Conservation (phyloP, 2,113 vertebrate genomes). For the Scomber colias region DNA sequence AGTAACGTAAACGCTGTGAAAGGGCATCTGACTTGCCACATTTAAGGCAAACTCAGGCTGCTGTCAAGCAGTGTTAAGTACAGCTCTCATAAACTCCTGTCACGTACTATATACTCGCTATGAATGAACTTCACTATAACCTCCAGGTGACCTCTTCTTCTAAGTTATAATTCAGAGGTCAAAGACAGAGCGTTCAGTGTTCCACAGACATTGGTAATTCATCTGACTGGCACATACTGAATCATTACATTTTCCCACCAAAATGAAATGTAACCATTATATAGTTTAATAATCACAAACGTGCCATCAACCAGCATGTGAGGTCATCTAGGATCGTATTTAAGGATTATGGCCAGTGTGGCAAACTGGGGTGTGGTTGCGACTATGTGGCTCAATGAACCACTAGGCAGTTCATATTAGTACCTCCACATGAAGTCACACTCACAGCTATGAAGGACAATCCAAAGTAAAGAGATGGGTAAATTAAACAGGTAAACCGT, state of each 20-base stretch:
- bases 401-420: neutral
- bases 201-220: slow-evolving; percentile 17
- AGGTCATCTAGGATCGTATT: slow-evolving; percentile 36
- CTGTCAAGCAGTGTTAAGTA: slow-evolving; percentile 55
- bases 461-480: neutral
- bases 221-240: slow-evolving; percentile 13
- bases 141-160: slow-evolving; percentile 41
- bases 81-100: slow-evolving; percentile 47
- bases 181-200: slow-evolving; percentile 33
- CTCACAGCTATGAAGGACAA: neutral
- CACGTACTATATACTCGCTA: slow-evolving; percentile 39
- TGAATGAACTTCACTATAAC: slow-evolving; percentile 37
- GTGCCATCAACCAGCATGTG: slow-evolving; percentile 19
- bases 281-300: slow-evolving; percentile 43
- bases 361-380: slow-evolving; percentile 16
- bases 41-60: slow-evolving; percentile 57
- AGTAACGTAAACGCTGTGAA: slow-evolving; percentile 58
- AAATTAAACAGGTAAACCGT: neutral
- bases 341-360: slow-evolving; percentile 11
- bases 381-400: slow-evolving; percentile 17
- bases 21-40: slow-evolving; percentile 57
- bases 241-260: slow-evolving; percentile 3
- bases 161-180: slow-evolving; percentile 28
- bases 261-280: slow-evolving; percentile 25
- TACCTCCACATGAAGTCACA: neutral